phyloP scores from a whole-genome alignment of 2,113 vertebrate genomes.

The Fulmarus glacialis region DNA sequence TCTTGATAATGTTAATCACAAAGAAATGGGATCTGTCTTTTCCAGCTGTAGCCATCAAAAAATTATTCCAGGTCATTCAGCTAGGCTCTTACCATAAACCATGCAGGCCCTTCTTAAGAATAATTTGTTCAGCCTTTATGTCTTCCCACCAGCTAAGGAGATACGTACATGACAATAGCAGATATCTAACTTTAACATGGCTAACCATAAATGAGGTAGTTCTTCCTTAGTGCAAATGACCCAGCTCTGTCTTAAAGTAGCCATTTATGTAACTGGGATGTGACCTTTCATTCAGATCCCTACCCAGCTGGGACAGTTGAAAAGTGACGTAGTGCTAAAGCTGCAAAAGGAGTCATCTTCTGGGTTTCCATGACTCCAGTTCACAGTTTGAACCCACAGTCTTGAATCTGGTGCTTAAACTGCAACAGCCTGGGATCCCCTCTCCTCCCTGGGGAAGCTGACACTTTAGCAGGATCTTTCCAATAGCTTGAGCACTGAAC shows the following conservation, averaged over 20 bases:
- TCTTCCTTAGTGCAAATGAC: neutral
- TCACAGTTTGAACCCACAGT: neutral
- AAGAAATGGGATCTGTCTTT: neutral
- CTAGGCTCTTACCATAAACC: neutral
- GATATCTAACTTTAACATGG: neutral
- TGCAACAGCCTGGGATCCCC: neutral
- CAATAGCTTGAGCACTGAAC: neutral
- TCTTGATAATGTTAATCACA: neutral
- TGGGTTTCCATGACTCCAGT: neutral
- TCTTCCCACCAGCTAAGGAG: neutral
- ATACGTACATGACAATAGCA: neutral
- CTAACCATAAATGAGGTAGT: neutral
- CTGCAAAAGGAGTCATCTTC: neutral
- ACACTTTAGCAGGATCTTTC: neutral
- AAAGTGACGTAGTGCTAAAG: neutral
- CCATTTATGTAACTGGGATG: neutral
- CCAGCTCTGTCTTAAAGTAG: neutral
- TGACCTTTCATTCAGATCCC: neutral
- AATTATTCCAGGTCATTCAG: neutral
- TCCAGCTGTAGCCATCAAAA: neutral
- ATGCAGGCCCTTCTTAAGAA: neutral
- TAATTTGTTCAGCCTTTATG: neutral
- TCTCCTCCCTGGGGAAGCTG: neutral
- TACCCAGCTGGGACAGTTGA: neutral
- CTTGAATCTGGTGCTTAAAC: neutral